phyloP scores from a whole-genome alignment of 2,797 vertebrate genomes.

The Coregonus sp. region DNA sequence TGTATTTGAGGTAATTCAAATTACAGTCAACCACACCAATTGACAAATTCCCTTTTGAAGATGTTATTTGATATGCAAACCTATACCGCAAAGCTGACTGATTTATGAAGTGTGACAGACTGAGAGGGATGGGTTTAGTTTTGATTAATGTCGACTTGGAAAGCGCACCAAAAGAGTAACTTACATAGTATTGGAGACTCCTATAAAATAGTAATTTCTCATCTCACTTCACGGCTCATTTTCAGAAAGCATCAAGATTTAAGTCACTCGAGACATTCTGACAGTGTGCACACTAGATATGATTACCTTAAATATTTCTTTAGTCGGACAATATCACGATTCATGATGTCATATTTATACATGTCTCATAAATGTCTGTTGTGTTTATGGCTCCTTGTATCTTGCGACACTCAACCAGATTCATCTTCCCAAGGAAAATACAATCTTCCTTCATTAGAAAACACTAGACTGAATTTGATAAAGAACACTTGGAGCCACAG shows the following conservation, averaged over 20 bases:
- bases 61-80: slow-evolving; percentile 45
- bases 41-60: slow-evolving; percentile 41
- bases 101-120: slow-evolving; percentile 60
- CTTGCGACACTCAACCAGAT: slow-evolving; percentile 42
- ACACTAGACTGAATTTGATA: slow-evolving; percentile 33
- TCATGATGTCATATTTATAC: slow-evolving; percentile 51
- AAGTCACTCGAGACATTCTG: slow-evolving; percentile 11
- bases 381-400: slow-evolving; percentile 55
- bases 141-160: slow-evolving; percentile 52
- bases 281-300: slow-evolving; percentile 39
- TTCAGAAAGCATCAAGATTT: slow-evolving; percentile 31
- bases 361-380: slow-evolving; percentile 61
- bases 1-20: slow-evolving; percentile 12
- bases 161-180: slow-evolving; percentile 43
- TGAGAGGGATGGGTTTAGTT: slow-evolving; percentile 53
- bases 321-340: slow-evolving; percentile 40
- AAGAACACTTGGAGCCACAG: slow-evolving; percentile 20
- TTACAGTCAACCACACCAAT: slow-evolving; percentile 39
- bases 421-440: slow-evolving; percentile 56
- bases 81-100: slow-evolving; percentile 45
- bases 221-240: slow-evolving; percentile 33
- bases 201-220: slow-evolving; percentile 60
- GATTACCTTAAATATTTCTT: slow-evolving; percentile 48
- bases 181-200: slow-evolving; percentile 30
- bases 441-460: slow-evolving; percentile 48